Percentiles rank a stretch among this genome's conserved stretches.
These are phyloP conservation scores for Danionella cerebrum DNA, from an alignment of 2,113 vertebrate species.

Conservation along the genomic window DNA sequence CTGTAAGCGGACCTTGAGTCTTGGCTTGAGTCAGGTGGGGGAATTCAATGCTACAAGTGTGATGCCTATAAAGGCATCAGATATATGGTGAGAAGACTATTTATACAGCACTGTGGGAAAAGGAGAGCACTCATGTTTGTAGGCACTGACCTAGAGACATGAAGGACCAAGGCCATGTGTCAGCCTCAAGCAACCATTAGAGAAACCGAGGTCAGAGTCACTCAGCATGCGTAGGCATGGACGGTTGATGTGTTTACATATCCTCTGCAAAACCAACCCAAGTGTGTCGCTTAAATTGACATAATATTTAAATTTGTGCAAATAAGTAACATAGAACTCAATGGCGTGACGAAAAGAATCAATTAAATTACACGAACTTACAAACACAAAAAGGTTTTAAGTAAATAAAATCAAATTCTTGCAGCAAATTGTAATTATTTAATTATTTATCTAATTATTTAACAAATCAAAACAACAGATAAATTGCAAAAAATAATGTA, in stretches of 20 bases:
- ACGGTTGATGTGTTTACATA: background rate
- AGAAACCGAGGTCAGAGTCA: background rate
- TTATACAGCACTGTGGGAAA: constrained; percentile 70
- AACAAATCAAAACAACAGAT: too few relatives aligned
- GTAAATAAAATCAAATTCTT: too few relatives aligned
- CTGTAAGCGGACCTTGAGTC: constrained; percentile 56
- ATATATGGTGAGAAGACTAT: constrained; percentile 48
- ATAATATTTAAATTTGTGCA: too few relatives aligned
- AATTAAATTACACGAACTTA: too few relatives aligned
- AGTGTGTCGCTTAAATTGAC: too few relatives aligned
- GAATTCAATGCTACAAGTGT: constrained; percentile 63
- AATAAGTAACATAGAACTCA: too few relatives aligned
- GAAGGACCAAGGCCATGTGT: background rate
- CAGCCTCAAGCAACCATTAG: background rate
- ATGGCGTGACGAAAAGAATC: too few relatives aligned
- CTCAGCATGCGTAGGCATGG: background rate
- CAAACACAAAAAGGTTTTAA: too few relatives aligned
- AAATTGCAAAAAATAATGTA: too few relatives aligned
- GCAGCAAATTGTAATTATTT: too few relatives aligned
- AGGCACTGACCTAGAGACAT: constrained; percentile 25
- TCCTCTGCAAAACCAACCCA: background rate
- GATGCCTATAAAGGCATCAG: constrained; percentile 53
- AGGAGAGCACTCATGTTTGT: constrained; percentile 35
- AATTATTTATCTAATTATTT: too few relatives aligned
- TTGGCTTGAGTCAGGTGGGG: constrained; percentile 59